Evolutionary conservation across 2,888 invertebrate genomes (phyloP).

Genomic region (Ophion costatus): DNA sequence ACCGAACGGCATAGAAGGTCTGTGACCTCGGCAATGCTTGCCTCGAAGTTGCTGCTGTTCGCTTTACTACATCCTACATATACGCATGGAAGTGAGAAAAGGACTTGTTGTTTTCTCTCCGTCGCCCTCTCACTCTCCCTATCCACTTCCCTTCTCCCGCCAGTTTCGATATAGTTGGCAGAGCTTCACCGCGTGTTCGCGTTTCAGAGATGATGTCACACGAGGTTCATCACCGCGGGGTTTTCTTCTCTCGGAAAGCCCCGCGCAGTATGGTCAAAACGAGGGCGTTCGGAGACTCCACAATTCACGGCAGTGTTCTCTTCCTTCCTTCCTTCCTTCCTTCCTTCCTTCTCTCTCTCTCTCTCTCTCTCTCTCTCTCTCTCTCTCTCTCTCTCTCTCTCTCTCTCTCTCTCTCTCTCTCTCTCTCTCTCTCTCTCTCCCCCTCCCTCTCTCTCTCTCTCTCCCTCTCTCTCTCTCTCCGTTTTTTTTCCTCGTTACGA

Average conservation of each 20-base stretch:
- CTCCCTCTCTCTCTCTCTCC: constrained; percentile 1
- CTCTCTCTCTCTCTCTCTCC: constrained; percentile 1
- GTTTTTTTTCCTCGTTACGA: background rate
- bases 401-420: background rate
- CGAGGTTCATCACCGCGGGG: constrained; percentile 66
- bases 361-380: background rate
- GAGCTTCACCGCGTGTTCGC: constrained; percentile 72
- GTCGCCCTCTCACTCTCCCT: background rate
- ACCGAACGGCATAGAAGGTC: constrained; percentile 81
- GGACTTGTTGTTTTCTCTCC: constrained; percentile 26
- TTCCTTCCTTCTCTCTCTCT: constrained; percentile 3
- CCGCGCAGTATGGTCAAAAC: constrained; percentile 8
- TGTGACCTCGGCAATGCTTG: constrained; percentile 80
- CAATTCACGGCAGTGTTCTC: constrained; percentile 18
- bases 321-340: no score
- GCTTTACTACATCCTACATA: constrained; percentile 62
- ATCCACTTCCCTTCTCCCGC: background rate
- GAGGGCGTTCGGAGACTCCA: constrained; percentile 25
- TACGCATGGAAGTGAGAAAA: constrained; percentile 37
- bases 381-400: constrained; percentile 1
- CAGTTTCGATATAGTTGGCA: constrained; percentile 56
- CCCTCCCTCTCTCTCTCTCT: background rate
- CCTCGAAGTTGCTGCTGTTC: constrained; percentile 63
- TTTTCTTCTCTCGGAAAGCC: constrained; percentile 61
- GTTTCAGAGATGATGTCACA: constrained; percentile 77